Evolutionary conservation across 2,797 vertebrate species (phyloP), one percentile per base, ranked within the genome.

Genomic region (Parambassis ranga): DNA sequence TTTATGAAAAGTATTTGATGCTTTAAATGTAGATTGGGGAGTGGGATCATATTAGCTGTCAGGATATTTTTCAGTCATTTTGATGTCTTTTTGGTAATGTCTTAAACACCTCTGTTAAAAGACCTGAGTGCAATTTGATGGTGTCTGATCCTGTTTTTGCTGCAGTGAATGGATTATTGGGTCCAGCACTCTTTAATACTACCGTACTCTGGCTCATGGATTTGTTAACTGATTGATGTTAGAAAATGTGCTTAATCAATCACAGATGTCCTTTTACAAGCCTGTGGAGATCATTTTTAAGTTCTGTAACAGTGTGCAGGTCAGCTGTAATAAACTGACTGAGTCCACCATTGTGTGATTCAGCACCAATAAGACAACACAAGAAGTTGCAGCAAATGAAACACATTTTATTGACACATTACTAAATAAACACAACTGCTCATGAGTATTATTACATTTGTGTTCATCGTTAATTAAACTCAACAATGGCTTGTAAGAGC

Each of bases 251-350:
- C 50, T 60, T 68, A 85, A 84, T 66, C 52, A 85, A 85, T 90
- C 65, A 67, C 79, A 86, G 67, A 26, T 51, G 50, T 65, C 42
- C 26, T 64, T 62, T 64, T 77, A 56, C 38, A 23, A 59, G 64
- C 20, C 32, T 11, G 38, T 75, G 59, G 53, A 69, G 51, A 64
- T 79, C 10, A 41, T 79, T 77, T 73, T 43, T 68, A 60, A 63
- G 67, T 60, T 52, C 72, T 87, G 75, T 84, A 77, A 70, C 49
- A 46, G 73, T 77, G 57, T 33, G 9, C 66, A 68, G 59, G 63
- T 84, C 75, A 65, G 70, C 61, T 64, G 67, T 66, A 90, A 85
- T 87, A 88, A 90, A 89, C 76, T 80, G 65, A 79, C 77, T 82
- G 62, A 31, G 36, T 49, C 35, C 77, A 52, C 60, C 65, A 11